Conservation (phyloP, 2,113 vertebrate genomes). For the Laticauda colubrina region DNA sequence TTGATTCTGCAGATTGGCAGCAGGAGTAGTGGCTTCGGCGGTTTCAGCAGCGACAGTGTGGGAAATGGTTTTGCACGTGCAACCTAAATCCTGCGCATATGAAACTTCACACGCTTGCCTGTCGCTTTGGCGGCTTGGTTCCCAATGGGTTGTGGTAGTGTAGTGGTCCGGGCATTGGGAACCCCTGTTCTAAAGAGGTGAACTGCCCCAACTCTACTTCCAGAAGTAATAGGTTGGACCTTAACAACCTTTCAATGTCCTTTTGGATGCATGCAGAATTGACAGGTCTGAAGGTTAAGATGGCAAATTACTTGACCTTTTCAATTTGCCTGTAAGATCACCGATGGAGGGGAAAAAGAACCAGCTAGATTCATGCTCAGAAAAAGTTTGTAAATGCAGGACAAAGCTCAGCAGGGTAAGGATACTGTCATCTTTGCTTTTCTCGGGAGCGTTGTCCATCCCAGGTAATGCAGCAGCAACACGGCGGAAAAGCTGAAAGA, state of each 20-base stretch:
- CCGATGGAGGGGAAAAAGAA: not conserved
- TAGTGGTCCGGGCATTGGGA: too few relatives aligned
- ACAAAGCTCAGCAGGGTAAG: conserved; percentile 50
- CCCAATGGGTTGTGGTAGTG: too few relatives aligned
- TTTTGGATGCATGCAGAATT: not conserved
- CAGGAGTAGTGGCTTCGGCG: too few relatives aligned
- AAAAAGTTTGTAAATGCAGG: not conserved
- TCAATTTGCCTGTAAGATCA: not conserved
- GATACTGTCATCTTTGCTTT: conserved; percentile 91
- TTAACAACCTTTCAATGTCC: not conserved
- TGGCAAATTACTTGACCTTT: not conserved
- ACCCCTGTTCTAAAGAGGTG: not conserved
- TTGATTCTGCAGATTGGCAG: too few relatives aligned
- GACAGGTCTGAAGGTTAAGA: not conserved
- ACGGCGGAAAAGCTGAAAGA: conserved; percentile 80
- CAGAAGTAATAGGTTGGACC: not conserved
- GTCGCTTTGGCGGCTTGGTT: too few relatives aligned
- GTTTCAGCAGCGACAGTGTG: too few relatives aligned
- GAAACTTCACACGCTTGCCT: too few relatives aligned
- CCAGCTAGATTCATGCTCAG: not conserved
- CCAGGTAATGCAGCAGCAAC: conserved; percentile 84
- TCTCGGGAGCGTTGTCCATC: conserved; percentile 85
- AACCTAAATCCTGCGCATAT: too few relatives aligned
- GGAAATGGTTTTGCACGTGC: too few relatives aligned
- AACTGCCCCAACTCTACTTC: not conserved